These are phyloP conservation scores for Listronotus oregonensis DNA, from an alignment of 1,140 invertebrate species.

Conservation along the genomic window DNA sequence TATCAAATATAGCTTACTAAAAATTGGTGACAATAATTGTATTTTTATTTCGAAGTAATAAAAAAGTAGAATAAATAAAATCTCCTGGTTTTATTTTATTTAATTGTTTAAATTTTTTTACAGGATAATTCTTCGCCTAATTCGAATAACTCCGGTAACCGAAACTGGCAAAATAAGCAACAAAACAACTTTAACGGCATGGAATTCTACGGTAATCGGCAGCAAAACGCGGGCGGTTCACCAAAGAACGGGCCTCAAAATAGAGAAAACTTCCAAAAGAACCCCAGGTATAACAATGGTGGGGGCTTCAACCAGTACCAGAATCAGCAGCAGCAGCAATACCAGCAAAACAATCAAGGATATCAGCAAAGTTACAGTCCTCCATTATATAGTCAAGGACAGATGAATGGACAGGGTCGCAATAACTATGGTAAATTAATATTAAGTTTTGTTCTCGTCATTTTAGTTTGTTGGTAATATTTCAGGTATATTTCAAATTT, in stretches of 20 bases:
- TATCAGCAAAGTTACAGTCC: slow-evolving; percentile 48
- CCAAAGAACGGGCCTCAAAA: slow-evolving; percentile 29
- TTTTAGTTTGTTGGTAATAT: too few relatives aligned
- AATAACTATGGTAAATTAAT: slow-evolving; percentile 27
- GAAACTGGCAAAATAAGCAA: slow-evolving; percentile 41
- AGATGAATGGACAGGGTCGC: slow-evolving; percentile 23
- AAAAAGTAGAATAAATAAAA: too few relatives aligned
- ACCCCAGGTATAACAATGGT: slow-evolving; percentile 36
- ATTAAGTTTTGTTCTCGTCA: not conserved
- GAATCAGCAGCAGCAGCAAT: slow-evolving; percentile 35
- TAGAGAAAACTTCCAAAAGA: slow-evolving; percentile 33
- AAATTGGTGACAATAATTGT: too few relatives aligned
- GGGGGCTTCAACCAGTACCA: slow-evolving; percentile 39
- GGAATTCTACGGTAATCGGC: slow-evolving; percentile 27
- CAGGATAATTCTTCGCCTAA: slow-evolving; percentile 55
- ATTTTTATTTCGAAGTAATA: too few relatives aligned
- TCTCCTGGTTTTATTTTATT: too few relatives aligned
- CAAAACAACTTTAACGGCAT: slow-evolving; percentile 12
- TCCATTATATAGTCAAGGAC: slow-evolving; percentile 39
- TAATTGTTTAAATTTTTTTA: not conserved
- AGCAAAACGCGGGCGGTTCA: slow-evolving; percentile 12
- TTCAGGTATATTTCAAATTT: too few relatives aligned
- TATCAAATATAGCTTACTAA: too few relatives aligned
- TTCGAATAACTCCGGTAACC: slow-evolving; percentile 53
- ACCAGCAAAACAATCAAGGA: slow-evolving; percentile 35